Evolutionary conservation across 2,888 invertebrate genomes (phyloP), one percentile per base, ranked within the genome.

Genomic region (Apamea epomidion): DNA sequence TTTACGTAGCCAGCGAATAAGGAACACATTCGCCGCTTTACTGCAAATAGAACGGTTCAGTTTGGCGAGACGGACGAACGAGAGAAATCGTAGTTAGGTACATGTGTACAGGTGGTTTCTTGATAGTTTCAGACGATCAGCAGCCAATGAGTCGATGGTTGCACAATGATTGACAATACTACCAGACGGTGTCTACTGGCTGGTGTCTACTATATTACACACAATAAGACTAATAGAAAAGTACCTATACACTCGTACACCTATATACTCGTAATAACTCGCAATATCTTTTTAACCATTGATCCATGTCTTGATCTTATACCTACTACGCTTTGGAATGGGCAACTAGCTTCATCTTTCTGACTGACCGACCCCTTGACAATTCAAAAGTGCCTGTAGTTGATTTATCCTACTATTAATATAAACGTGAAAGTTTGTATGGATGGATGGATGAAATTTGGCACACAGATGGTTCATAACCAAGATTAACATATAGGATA

Each of bases 1-100:
- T 83, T 83, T 78, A 83, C 62, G 51, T 70, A 70, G n/a, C 51
- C n/a, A 58, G 10, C 78, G 37, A 78, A 78, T 78, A 83, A 83
- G 79, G 83, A 83, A 83, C 79, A 58, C 67, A 83, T 74, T 79
- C 48, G 14, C 71, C 32, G 25, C 48, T 51, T 75, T 72, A 76
- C 78, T 78, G 60, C 69, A 64, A 78, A 82, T 78, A 83, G 69
- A 83, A 78, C 78, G 74, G 25, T 45, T 25, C 42, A n/a, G 37
- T n/a, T 58, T 18, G 58, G 37, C 48, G 72, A 64, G 78, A 73
- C 77, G 54, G 71, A 37, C 4, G 71, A 12, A 60, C 29, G n/a
- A 16, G 21, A 21, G 48, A 29, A 73, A 32, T 64, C 60, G 37
- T 60, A 37, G 2, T 16, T 51, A 21, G 1, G n/a, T 48, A 42